A percentile compares a stretch with the other conserved stretches of the same genome.
Conservation (phyloP, 2,113 vertebrate genomes). For the Oreochromis niloticus region DNA sequence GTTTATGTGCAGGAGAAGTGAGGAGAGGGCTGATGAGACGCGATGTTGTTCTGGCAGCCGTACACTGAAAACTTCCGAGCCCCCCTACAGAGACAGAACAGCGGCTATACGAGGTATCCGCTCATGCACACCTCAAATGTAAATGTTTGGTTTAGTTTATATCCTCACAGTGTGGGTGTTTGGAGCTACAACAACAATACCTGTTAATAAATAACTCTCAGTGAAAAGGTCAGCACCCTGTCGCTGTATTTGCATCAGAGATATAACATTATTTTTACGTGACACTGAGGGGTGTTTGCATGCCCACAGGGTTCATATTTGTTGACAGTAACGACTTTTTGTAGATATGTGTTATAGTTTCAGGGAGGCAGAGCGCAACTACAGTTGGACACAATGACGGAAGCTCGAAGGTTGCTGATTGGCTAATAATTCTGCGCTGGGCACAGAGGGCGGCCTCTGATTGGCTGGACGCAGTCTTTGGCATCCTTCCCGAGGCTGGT, state of each 20-base stretch:
- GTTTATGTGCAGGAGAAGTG: neutral
- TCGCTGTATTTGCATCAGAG: neutral
- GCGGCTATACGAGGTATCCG: slow-evolving; percentile 63
- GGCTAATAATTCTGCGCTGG: slow-evolving; percentile 22
- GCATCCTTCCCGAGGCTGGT: slow-evolving; percentile 45
- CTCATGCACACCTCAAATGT: too few relatives aligned
- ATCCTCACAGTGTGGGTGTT: neutral
- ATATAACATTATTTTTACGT: neutral
- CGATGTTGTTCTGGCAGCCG: slow-evolving; percentile 79
- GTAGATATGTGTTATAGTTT: neutral
- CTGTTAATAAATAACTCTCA: neutral
- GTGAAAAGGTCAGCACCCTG: neutral
- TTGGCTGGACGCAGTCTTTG: slow-evolving; percentile 43
- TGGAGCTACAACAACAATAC: neutral
- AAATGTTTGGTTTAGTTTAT: neutral
- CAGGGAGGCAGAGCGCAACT: neutral
- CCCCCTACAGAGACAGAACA: slow-evolving; percentile 44
- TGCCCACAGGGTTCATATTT: neutral
- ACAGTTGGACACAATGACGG: slow-evolving; percentile 54
- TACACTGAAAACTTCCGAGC: slow-evolving; percentile 71
- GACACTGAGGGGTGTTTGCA: neutral
- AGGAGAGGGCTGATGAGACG: slow-evolving; percentile 2
- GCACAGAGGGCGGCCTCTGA: slow-evolving; percentile 30
- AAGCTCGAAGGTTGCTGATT: slow-evolving; percentile 44
- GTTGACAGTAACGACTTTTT: neutral